Conservation (phyloP, 2,888 invertebrate genomes). For the Schizaphis graminum region DNA sequence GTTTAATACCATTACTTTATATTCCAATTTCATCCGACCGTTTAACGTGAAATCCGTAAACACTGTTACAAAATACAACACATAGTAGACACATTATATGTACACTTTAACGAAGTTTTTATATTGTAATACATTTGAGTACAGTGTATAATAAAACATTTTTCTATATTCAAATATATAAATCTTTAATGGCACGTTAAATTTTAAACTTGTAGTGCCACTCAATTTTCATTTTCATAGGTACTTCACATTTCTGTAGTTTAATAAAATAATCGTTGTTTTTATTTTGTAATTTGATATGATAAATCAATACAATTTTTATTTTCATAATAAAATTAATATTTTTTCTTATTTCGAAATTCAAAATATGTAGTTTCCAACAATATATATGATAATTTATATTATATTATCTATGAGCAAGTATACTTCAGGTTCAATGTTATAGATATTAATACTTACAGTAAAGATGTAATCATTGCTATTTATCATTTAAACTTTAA, state of each 20-base stretch:
- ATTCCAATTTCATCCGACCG: not conserved
- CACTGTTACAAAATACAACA: not conserved
- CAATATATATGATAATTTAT: not conserved
- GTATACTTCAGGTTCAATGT: not conserved
- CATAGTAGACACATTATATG: not conserved
- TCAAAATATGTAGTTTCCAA: not conserved
- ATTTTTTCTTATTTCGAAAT: not conserved
- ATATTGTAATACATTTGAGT: not conserved
- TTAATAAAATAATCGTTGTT: not conserved
- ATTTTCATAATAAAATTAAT: not conserved
- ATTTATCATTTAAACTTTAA: not conserved
- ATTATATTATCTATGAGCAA: not conserved
- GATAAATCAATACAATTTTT: not conserved
- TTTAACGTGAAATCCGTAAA: not conserved
- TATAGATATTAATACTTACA: not conserved
- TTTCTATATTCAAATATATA: not conserved
- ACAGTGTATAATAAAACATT: not conserved
- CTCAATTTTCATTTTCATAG: not conserved
- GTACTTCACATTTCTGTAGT: not conserved
- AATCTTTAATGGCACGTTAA: not conserved
- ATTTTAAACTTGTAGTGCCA: not conserved
- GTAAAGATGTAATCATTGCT: not conserved
- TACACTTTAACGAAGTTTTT: not conserved
- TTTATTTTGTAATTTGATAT: not conserved
- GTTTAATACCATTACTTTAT: not conserved